Base-by-base conservation (phyloP, 2,888 invertebrate species). In the Orchesella flavescens region DNA sequence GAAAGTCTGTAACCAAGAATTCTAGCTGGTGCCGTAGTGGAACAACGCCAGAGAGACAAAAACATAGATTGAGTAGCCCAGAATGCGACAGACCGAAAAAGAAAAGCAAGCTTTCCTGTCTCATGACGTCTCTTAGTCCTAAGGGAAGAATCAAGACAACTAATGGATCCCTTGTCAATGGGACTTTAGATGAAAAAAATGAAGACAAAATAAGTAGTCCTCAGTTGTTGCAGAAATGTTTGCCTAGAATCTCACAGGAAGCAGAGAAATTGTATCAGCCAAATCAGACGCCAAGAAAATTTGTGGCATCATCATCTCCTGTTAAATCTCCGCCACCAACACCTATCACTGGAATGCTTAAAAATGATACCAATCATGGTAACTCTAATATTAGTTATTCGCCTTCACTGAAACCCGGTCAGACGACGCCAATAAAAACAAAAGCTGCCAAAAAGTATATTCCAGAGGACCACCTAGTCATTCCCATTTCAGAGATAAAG, bases 371-470 rank as follows among this genome's bases (percentile, higher is more conserved):
- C n/a, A 76, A 55, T 10, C 61, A 55, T 12, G 53, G 43, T 21
- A 81, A 68, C 24, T 55, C 19, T 2, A 69, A 55, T 17, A 59
- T 19, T 19, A 9, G 34, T 34, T 43, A 55, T 34, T 17, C 59
- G 24, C 10, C 12, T 13, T 19, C 19, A 9, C 17, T 43, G 10
- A 59, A 46, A 19, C 59, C 77, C 46, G 77, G 77, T 72, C 61
- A 13, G 12, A 34, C 34, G 34, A 82, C 85, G 46, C 85, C 85
- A 34, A 79, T 88, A n/a, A 83, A 79, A 69, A 88, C 88, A 5
- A 88, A 88, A 83, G 88, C 87, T 15, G 88, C 88, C 15, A 87
- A 88, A 81, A 88, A 88, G 55, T 88, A 88, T 76, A 88, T 88
- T 75, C 88, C 88, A 53, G 88, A 87, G 12, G 84, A 74, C 23